Conservation (phyloP, 2,888 invertebrate genomes). For the Orthosia gothica region DNA sequence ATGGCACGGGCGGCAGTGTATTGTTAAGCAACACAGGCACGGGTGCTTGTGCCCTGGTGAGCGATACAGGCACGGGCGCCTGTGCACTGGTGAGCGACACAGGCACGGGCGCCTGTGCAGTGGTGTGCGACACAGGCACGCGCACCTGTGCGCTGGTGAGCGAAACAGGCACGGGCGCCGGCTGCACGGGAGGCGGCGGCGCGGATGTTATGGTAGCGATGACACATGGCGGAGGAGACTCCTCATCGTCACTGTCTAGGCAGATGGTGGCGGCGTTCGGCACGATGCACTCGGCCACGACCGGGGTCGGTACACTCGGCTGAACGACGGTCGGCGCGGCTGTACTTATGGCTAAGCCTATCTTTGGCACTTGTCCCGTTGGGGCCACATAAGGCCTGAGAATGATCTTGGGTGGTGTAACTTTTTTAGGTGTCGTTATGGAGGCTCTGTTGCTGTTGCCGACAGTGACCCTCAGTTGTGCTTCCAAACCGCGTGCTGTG, state of each 20-base stretch:
- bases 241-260: slow-evolving; percentile 86
- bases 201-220: slow-evolving; percentile 2
- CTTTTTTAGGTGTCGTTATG: neutral
- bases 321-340: neutral
- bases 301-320: neutral
- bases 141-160: slow-evolving; percentile 8
- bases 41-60: slow-evolving; percentile 31
- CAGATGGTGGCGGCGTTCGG: slow-evolving; percentile 75
- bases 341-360: neutral
- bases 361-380: neutral
- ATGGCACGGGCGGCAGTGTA: neutral
- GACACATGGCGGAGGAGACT: slow-evolving; percentile 37
- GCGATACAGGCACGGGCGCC: slow-evolving; percentile 3
- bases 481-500: neutral
- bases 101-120: slow-evolving; percentile 26
- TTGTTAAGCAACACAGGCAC: slow-evolving; percentile 29
- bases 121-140: slow-evolving; percentile 15
- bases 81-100: slow-evolving; percentile 44
- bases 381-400: slow-evolving; percentile 11
- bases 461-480: slow-evolving; percentile 34
- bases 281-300: slow-evolving; percentile 1
- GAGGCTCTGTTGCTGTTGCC: neutral
- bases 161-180: slow-evolving; percentile 35
- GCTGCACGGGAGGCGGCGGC: neutral
- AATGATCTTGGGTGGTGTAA: slow-evolving; percentile 21